These are phyloP conservation scores for Halcyon senegalensis DNA, from an alignment of 2,113 vertebrate species.

Conservation along the genomic window DNA sequence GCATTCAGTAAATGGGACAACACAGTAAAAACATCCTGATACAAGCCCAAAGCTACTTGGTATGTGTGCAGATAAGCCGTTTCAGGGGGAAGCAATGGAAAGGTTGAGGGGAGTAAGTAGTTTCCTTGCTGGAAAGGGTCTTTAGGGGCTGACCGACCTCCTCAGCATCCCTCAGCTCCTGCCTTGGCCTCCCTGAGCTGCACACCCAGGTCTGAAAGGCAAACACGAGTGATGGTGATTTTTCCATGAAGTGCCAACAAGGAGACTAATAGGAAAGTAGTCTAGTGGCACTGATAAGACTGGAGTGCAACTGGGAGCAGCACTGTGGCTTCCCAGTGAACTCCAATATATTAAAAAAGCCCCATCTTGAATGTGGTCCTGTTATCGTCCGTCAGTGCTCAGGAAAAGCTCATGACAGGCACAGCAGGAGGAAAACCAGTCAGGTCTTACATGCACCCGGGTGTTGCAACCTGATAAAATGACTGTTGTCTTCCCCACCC, in stretches of 20 bases:
- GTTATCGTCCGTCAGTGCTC: not conserved
- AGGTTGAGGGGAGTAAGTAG: not conserved
- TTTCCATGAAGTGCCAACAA: not conserved
- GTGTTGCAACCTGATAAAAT: not conserved
- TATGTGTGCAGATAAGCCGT: not conserved
- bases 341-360: not conserved
- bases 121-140: not conserved
- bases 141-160: not conserved
- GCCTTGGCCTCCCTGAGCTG: not conserved
- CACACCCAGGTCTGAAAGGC: not conserved
- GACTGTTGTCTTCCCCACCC: not conserved
- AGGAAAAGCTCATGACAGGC: not conserved
- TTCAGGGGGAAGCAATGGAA: not conserved
- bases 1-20: not conserved
- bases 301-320: not conserved
- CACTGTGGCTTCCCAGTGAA: not conserved
- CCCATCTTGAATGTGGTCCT: not conserved
- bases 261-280: not conserved
- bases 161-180: not conserved
- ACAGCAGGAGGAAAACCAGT: not conserved
- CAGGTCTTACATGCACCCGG: rapidly evolving
- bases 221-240: not conserved
- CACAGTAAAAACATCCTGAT: not conserved
- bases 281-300: not conserved
- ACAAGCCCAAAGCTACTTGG: not conserved